phyloP scores from a whole-genome alignment of 2,888 invertebrate species.

The Spilosoma lubricipeda region DNA sequence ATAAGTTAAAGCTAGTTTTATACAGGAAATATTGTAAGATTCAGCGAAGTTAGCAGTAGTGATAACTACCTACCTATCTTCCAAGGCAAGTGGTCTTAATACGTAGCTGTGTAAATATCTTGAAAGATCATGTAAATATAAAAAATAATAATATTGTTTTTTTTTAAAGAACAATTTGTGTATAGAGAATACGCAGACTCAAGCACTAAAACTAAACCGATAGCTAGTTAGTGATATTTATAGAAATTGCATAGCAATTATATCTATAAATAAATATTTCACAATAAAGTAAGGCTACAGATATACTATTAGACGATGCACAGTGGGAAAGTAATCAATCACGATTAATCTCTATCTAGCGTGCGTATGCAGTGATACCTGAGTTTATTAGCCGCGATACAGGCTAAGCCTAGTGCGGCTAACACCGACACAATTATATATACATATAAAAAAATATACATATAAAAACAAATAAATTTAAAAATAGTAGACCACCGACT shows the following conservation, averaged over 20 bases:
- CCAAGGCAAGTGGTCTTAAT: too few relatives aligned
- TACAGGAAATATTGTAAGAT: background rate
- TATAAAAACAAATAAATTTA: too few relatives aligned
- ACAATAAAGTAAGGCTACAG: background rate
- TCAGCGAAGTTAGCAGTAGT: background rate
- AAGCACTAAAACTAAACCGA: background rate
- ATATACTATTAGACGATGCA: background rate
- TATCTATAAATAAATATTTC: constrained; percentile 12
- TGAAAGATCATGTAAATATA: too few relatives aligned
- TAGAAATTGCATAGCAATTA: background rate
- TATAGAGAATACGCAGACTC: background rate
- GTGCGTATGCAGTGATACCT: background rate
- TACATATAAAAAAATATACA: too few relatives aligned
- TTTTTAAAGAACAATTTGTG: too few relatives aligned
- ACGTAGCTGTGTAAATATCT: too few relatives aligned
- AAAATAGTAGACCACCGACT: too few relatives aligned
- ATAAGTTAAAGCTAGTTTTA: background rate
- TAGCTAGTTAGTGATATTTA: background rate
- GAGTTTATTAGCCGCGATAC: too few relatives aligned
- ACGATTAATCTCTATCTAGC: constrained; percentile 5
- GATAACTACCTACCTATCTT: too few relatives aligned
- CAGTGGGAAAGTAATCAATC: constrained; percentile 18
- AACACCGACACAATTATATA: too few relatives aligned
- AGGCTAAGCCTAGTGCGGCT: too few relatives aligned
- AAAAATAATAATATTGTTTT: too few relatives aligned